Percentiles rank a stretch among this genome's conserved stretches.
These are phyloP conservation scores for Bradypodion pumilum DNA, from an alignment of 2,797 vertebrate species.

Conservation along the genomic window DNA sequence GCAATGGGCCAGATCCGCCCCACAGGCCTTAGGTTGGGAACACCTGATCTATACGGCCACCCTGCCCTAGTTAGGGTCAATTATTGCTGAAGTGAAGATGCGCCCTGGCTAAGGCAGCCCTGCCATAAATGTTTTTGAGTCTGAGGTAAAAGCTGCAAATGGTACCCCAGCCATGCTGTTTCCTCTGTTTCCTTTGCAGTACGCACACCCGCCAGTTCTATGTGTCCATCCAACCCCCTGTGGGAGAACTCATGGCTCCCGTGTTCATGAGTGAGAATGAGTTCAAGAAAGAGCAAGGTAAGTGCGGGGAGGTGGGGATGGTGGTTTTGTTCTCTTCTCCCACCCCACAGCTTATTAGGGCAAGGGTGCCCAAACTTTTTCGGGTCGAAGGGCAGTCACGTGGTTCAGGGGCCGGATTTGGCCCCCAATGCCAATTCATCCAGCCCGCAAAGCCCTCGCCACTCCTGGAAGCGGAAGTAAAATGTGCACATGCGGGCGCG, in stretches of 20 bases:
- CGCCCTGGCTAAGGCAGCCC: not conserved
- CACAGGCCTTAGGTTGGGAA: too few relatives aligned
- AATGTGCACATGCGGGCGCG: too few relatives aligned
- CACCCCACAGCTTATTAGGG: not conserved
- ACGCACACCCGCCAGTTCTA: slow-evolving; percentile 93
- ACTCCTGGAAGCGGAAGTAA: too few relatives aligned
- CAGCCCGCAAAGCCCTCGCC: too few relatives aligned
- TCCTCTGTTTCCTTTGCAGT: slow-evolving; percentile 69
- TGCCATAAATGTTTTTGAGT: not conserved
- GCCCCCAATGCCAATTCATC: too few relatives aligned
- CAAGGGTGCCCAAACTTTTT: too few relatives aligned
- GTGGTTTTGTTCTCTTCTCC: not conserved
- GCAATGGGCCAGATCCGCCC: too few relatives aligned
- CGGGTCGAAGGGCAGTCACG: too few relatives aligned
- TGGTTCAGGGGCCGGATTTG: too few relatives aligned
- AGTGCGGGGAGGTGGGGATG: slow-evolving; percentile 50
- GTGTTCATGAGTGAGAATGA: slow-evolving; percentile 95
- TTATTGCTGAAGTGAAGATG: not conserved
- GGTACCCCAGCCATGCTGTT: not conserved
- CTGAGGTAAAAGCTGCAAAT: not conserved
- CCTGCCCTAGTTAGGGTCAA: not conserved
- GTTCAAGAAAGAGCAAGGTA: slow-evolving; percentile 97
- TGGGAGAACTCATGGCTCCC: slow-evolving; percentile 94
- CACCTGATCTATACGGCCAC: not conserved
- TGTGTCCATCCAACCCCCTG: slow-evolving; percentile 93